Percentiles rank a stretch among this genome's conserved stretches.
These are phyloP conservation scores for Eueides isabella DNA, from an alignment of 1,140 invertebrate genomes.

Conservation along the genomic window DNA sequence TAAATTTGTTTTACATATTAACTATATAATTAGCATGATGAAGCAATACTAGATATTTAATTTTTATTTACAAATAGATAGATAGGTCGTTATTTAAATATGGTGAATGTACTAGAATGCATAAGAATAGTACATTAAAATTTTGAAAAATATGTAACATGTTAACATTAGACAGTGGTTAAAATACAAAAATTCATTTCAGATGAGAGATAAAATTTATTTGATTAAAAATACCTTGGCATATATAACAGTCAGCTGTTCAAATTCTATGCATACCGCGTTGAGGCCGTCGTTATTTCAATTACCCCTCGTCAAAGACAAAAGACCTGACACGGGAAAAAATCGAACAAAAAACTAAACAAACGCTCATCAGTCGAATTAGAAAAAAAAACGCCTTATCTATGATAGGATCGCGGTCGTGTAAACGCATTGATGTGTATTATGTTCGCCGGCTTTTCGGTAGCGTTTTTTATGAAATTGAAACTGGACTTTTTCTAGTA, in stretches of 20 bases:
- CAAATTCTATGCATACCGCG: conserved; percentile 75
- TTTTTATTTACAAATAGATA: neutral
- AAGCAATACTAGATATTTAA: neutral
- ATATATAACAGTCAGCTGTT: conserved; percentile 67
- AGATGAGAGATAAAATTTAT: conserved; percentile 23
- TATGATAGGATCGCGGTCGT: conserved; percentile 80
- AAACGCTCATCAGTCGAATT: conserved; percentile 63
- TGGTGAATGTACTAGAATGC: no score
- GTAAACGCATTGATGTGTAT: conserved; percentile 75
- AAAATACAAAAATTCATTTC: neutral
- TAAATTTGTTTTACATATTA: no score
- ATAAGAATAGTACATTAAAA: no score
- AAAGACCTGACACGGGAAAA: conserved; percentile 73
- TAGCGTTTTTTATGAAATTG: conserved; percentile 64
- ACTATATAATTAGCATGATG: no score
- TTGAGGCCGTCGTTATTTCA: conserved; percentile 76
- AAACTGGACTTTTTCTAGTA: conserved; percentile 54
- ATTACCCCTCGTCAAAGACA: conserved; percentile 81
- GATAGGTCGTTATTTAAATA: no score
- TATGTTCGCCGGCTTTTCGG: conserved; percentile 72
- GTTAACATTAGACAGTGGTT: neutral
- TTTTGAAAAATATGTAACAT: no score
- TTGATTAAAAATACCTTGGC: conserved; percentile 49
- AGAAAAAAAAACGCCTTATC: conserved; percentile 71
- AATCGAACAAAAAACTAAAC: conserved; percentile 55